These are phyloP conservation scores for Nebria ingens DNA, from an alignment of 1,140 invertebrate genomes.

Conservation along the genomic window DNA sequence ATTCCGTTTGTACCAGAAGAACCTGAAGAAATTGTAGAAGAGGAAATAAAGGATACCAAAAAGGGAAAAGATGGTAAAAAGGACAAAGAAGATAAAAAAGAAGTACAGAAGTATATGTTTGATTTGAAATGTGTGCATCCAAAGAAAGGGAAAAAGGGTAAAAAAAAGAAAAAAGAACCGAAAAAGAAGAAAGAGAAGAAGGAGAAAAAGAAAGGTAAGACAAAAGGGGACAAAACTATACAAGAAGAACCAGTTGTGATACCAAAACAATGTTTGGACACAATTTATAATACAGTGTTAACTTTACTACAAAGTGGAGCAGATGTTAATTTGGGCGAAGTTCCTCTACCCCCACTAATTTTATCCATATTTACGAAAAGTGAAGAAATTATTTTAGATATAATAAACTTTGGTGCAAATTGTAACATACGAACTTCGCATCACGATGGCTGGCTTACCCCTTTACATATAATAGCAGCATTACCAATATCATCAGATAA, in stretches of 20 bases:
- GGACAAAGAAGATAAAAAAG: background rate
- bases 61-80: constrained; percentile 15
- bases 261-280: constrained; percentile 10
- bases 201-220: constrained; percentile 16
- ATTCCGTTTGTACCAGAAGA: constrained; percentile 16
- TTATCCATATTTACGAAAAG: constrained; percentile 33
- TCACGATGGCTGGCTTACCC: constrained; percentile 26
- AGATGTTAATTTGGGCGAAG: constrained; percentile 33
- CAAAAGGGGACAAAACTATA: background rate
- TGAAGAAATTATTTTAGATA: constrained; percentile 28
- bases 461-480: constrained; percentile 35
- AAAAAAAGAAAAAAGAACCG: constrained; percentile 10
- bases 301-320: constrained; percentile 35
- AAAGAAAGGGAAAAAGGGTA: background rate
- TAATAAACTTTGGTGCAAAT: constrained; percentile 34
- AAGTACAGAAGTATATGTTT: constrained; percentile 14
- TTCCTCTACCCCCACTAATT: constrained; percentile 36
- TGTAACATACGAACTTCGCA: constrained; percentile 30
- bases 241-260: background rate
- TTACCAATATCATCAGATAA: constrained; percentile 28
- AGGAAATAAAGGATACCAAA: background rate
- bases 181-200: constrained; percentile 21
- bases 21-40: constrained; percentile 16
- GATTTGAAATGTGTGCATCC: constrained; percentile 7
- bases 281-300: constrained; percentile 31